Conservation (phyloP, 2,888 invertebrate species). For the Acleris literana region DNA sequence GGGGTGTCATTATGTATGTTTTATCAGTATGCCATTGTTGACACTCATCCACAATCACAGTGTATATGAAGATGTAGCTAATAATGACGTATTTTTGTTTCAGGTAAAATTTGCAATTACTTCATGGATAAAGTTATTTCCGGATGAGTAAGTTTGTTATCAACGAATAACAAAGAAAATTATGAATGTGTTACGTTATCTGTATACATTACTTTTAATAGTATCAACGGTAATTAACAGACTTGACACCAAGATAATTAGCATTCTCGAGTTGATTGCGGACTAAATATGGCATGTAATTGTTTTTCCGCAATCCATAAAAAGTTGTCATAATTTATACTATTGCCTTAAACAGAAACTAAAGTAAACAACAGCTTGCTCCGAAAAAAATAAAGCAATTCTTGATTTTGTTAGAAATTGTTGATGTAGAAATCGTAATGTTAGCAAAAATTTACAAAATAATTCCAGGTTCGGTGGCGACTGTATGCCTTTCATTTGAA, state of each 20-base stretch:
- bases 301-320: constrained; percentile 28
- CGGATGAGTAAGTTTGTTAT: constrained; percentile 1
- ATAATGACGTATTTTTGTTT: constrained; percentile 4
- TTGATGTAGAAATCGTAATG: no score
- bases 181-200: background rate
- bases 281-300: constrained; percentile 28
- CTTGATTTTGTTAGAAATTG: no score
- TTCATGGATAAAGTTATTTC: background rate
- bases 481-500: no score
- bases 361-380: no score
- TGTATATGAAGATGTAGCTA: background rate
- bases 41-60: no score
- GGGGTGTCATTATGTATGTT: no score
- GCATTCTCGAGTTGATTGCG: constrained; percentile 26
- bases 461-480: no score
- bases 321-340: background rate
- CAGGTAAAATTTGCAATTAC: constrained; percentile 21
- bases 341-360: no score
- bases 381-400: no score
- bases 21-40: no score
- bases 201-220: background rate
- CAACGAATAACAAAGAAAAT: background rate
- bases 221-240: constrained; percentile 2
- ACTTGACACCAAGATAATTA: constrained; percentile 26
- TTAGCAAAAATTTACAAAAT: no score